Base-by-base conservation (phyloP, 1,140 invertebrate genomes). In the Musca vetustissima region DNA sequence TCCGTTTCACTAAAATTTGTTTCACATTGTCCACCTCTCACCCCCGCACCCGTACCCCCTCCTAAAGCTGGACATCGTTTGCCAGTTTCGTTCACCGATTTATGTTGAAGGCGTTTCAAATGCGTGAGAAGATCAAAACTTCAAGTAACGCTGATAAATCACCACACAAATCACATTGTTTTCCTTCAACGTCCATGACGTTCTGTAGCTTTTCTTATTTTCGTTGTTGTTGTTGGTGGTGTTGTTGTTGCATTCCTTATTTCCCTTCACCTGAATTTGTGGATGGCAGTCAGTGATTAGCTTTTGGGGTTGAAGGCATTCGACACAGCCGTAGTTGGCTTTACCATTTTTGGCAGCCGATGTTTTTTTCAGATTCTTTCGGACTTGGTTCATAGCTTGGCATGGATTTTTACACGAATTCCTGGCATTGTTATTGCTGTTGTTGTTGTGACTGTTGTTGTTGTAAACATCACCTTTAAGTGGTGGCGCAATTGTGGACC, bases 331-430 rank as follows among this genome's bases (percentile, higher is more conserved):
- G n/a, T n/a, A 36, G 28, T 32, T 61, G 57, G 28, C 21, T 61
- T 61, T 4, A 36, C 57, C 57, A 61, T 61, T 61, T 61, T 61
- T 61, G 57, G 57, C 57, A 61, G n/a, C n/a, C n/a, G n/a, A n/a
- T n/a, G n/a, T 61, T 61, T 61, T 55, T 61, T 61, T 28, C 28
- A 32, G 28, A 61, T 61, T 17, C 4, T 28, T 2, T 59, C 0
- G 28, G 25, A 28, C 28, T 32, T 28, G 28, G 3, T 8, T 28
- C n/a, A n/a, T n/a, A n/a, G 8, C 28, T 8, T 61, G 28, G 19
- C 57, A 61, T 61, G 57, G 28, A 61, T 61, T 61, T 61, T 61
- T 61, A 61, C 57, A 61, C 57, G 57, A 61, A 43, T 61, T 61
- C 36, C 15, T 59, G 24, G 1, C 24, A 11, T 55, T 22, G n/a